A percentile compares a stretch with the other conserved stretches of the same genome.
Evolutionary conservation across 2,113 vertebrate species (phyloP).

Genomic region (Cairina moschata): DNA sequence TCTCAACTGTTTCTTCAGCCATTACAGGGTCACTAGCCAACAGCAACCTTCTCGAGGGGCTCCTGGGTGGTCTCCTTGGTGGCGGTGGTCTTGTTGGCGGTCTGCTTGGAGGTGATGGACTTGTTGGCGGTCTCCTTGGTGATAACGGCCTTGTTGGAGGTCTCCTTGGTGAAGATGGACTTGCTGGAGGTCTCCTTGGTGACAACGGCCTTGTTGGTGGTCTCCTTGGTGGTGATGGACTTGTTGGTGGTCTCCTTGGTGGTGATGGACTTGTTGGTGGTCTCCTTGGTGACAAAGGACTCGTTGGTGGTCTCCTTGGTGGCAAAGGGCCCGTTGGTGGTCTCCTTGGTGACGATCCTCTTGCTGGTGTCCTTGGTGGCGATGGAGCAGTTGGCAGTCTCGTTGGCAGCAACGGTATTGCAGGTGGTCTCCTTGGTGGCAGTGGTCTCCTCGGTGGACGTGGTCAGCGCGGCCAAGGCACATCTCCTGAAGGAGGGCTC

Average conservation of each 20-base stretch:
- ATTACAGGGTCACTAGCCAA: background rate
- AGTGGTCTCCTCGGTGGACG: background rate
- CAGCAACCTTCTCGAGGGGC: constrained; percentile 1
- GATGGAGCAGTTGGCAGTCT: background rate
- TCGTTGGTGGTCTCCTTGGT: constrained; percentile 6
- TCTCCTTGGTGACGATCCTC: fast-evolving
- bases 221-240: fast-evolving
- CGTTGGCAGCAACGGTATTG: background rate
- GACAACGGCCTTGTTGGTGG: fast-evolving
- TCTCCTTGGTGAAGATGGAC: background rate
- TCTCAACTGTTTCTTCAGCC: constrained; percentile 12
- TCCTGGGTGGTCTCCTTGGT: background rate
- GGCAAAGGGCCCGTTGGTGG: background rate
- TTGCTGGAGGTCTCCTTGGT: background rate
- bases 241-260: fast-evolving
- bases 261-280: too few species aligned
- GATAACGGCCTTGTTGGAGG: fast-evolving
- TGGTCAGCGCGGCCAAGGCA: background rate
- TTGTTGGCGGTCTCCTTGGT: background rate
- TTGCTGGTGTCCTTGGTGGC: fast-evolving
- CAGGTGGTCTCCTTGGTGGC: background rate
- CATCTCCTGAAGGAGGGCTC: background rate
- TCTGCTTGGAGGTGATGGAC: background rate
- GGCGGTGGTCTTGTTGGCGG: background rate
- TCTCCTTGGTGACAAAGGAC: fast-evolving